These are phyloP conservation scores for Artibeus lituratus DNA, from an alignment of 2,797 vertebrate genomes.

Conservation along the genomic window DNA sequence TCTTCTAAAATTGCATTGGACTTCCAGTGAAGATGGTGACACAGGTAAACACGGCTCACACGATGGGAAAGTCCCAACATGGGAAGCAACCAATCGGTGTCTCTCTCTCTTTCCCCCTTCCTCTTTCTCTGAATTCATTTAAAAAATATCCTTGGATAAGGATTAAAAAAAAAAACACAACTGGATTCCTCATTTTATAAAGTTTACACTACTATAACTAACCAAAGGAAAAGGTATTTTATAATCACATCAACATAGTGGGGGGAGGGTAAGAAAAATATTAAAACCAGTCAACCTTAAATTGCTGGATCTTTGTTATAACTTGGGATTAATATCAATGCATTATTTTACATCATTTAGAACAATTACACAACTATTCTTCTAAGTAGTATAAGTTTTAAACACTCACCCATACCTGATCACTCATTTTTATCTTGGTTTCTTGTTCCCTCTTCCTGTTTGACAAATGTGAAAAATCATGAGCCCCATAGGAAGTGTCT, in stretches of 20 bases:
- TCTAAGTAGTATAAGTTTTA: slow-evolving; percentile 29
- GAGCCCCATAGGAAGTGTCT: background rate
- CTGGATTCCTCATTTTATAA: background rate
- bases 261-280: background rate
- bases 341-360: background rate
- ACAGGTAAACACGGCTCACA: background rate
- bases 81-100: too few relatives aligned
- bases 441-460: slow-evolving; percentile 3
- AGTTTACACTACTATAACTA: background rate
- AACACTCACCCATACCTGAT: background rate
- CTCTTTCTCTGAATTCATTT: too few relatives aligned
- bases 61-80: too few relatives aligned
- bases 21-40: background rate
- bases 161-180: too few relatives aligned
- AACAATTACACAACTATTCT: background rate
- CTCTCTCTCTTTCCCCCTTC: too few relatives aligned
- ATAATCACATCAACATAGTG: background rate
- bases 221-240: slow-evolving; percentile 21
- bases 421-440: slow-evolving; percentile 44
- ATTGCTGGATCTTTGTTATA: background rate
- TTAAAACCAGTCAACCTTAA: background rate
- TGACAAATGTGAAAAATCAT: slow-evolving; percentile 51
- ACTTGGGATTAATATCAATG: background rate
- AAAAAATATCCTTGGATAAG: too few relatives aligned
- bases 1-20: background rate